phyloP scores from a whole-genome alignment of 2,888 invertebrate species.

The Seladonia tumulorum region DNA sequence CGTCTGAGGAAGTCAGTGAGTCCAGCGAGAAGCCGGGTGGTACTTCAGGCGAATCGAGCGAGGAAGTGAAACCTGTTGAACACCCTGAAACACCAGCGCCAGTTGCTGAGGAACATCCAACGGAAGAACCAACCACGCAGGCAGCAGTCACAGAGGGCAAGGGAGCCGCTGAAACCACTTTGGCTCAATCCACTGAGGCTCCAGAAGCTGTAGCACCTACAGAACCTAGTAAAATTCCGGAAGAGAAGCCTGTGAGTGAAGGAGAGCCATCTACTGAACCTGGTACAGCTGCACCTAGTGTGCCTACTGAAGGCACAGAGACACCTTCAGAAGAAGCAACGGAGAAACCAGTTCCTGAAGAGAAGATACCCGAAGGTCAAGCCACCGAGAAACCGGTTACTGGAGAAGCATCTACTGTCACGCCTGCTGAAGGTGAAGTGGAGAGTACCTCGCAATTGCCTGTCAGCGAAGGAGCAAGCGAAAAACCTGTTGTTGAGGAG shows the following conservation, averaged over 20 bases:
- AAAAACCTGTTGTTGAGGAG: conserved; percentile 57
- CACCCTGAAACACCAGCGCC: conserved; percentile 30
- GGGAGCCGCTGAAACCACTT: conserved; percentile 35
- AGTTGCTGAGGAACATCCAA: conserved; percentile 28
- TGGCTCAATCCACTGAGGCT: conserved; percentile 53
- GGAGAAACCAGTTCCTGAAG: neutral
- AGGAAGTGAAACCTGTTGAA: conserved; percentile 1
- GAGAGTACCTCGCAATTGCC: conserved; percentile 42
- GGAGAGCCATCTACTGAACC: conserved; percentile 17
- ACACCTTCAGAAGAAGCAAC: neutral
- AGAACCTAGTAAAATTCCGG: conserved; percentile 47
- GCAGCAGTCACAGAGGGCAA: conserved; percentile 36
- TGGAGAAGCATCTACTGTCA: conserved; percentile 1
- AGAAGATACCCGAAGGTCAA: neutral
- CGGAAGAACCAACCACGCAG: conserved; percentile 45
- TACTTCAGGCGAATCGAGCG: neutral
- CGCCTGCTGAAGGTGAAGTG: conserved; percentile 23
- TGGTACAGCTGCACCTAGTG: neutral
- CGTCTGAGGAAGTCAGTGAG: conserved; percentile 65
- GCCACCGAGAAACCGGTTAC: neutral
- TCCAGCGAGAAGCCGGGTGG: conserved; percentile 18
- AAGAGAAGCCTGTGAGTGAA: conserved; percentile 50
- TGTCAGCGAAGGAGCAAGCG: conserved; percentile 46
- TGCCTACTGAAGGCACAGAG: neutral
- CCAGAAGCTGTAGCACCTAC: conserved; percentile 46